phyloP scores from a whole-genome alignment of 1,140 invertebrate species.

The Mesaphorura yosii region DNA sequence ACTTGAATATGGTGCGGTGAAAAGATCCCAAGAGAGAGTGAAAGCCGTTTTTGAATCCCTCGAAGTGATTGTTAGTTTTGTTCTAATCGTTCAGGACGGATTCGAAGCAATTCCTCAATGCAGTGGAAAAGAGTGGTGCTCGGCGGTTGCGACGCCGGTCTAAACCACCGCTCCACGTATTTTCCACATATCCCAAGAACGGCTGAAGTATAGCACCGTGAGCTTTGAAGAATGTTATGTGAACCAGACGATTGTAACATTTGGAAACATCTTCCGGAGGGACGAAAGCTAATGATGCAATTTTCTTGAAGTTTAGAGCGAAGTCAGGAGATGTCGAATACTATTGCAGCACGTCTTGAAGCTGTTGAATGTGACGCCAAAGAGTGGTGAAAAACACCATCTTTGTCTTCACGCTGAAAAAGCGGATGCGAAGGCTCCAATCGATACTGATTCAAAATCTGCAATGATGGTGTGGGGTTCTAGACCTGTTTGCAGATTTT shows the following conservation, averaged over 20 bases:
- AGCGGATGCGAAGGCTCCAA: not conserved
- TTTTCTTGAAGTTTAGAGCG: slow-evolving; percentile 1
- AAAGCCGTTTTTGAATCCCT: not conserved
- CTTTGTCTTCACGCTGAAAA: not conserved
- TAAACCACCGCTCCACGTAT: slow-evolving; percentile 12
- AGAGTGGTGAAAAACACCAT: not conserved
- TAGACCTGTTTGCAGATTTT: not conserved
- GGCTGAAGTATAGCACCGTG: not conserved
- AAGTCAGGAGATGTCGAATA: slow-evolving; percentile 11
- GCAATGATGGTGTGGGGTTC: not conserved
- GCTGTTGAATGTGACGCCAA: not conserved
- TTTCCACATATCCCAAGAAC: slow-evolving; percentile 11
- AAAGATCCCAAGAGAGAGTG: not conserved
- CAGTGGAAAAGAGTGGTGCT: not conserved
- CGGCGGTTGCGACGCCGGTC: not conserved
- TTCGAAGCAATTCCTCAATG: not conserved
- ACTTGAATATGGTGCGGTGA: not conserved
- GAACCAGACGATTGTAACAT: slow-evolving; percentile 3
- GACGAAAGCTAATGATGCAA: slow-evolving; percentile 7
- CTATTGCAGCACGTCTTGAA: not conserved
- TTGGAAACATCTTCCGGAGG: slow-evolving; percentile 1
- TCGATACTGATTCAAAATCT: not conserved
- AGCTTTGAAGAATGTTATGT: not conserved
- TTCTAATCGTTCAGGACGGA: not conserved
- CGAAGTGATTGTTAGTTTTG: not conserved